Base-by-base conservation (phyloP, 2,797 vertebrate genomes). In the Dendrocincla tyrannina region DNA sequence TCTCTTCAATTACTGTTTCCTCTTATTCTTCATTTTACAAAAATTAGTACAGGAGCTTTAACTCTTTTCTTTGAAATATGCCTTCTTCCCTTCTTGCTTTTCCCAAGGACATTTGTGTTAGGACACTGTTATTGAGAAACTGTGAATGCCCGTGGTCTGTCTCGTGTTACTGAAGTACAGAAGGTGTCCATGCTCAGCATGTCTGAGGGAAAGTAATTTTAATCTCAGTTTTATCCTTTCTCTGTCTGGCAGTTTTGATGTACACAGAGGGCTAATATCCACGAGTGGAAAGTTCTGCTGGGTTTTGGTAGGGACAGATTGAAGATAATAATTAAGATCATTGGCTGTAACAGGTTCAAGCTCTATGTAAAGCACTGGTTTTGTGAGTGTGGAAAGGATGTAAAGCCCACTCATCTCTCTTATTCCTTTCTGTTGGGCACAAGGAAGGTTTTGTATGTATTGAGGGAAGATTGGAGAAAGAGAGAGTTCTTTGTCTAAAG, bases 401-500 rank as follows among this genome's bases (percentile, higher is more conserved):
- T n/a, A 22, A 64, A 68, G 60, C 52, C 30, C 13, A 70, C 52
- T 85, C 66, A 42, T 72, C 13, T 53, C 17, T n/a, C 32, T 63
- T 81, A 66, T 91, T 59, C 14, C 19, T 52, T 18, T 53, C 3
- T 46, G 32, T 60, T 70, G 64, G 24, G 41, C 33, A 73, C 23
- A 69, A 86, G 74, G 68, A 85, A 81, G 20, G 22, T 67, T 83
- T 88, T 79, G 44, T 47, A 20, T 76, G 56, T 85, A 67, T 33
- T 88, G 44, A 90, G 56, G 50, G 37, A 77, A 77, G 53, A 74
- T 28, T 32, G 60, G 35, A 89, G 77, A 85, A 86, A 30, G 64
- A 62, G 79, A 70, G 56, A 77, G 74, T 89, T 76, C 83, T 94
- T 95, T 90, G 83, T 95, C 46, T 85, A 25, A 93, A 77, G 91